These are phyloP conservation scores for Pogonus chalceus DNA, from an alignment of 1,140 invertebrate species.

Conservation along the genomic window DNA sequence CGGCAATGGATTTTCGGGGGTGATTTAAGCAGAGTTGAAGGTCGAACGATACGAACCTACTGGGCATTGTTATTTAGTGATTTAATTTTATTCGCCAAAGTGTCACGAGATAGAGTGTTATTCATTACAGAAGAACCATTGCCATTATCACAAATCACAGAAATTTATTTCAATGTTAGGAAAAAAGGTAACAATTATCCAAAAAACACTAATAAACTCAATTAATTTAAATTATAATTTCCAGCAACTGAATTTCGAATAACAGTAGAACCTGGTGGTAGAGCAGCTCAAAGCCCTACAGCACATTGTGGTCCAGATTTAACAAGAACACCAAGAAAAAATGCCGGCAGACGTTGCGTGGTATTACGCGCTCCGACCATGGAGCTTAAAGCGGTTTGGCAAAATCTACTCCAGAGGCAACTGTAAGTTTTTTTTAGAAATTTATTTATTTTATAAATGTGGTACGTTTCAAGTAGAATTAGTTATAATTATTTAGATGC, in stretches of 20 bases:
- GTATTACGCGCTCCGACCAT: constrained; percentile 65
- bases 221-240: constrained; percentile 11
- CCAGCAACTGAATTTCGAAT: constrained; percentile 64
- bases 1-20: constrained; percentile 82
- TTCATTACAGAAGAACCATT: constrained; percentile 81
- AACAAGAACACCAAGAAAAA: constrained; percentile 45
- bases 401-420: constrained; percentile 75
- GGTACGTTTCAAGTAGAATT: background rate
- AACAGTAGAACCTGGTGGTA: constrained; percentile 47
- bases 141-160: constrained; percentile 60
- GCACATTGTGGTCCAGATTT: constrained; percentile 53
- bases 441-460: background rate
- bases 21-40: constrained; percentile 69
- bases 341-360: constrained; percentile 52
- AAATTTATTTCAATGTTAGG: constrained; percentile 72
- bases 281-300: constrained; percentile 47
- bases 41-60: constrained; percentile 64
- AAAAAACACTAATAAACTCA: constrained; percentile 8
- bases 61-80: constrained; percentile 78
- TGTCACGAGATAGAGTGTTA: constrained; percentile 70
- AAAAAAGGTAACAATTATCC: constrained; percentile 62
- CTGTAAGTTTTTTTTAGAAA: constrained; percentile 50
- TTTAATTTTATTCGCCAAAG: constrained; percentile 71
- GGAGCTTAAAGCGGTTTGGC: constrained; percentile 80
- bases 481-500: too few relatives aligned